These are phyloP conservation scores for Astyanax mexicanus DNA, from an alignment of 2,797 vertebrate genomes.

Conservation along the genomic window DNA sequence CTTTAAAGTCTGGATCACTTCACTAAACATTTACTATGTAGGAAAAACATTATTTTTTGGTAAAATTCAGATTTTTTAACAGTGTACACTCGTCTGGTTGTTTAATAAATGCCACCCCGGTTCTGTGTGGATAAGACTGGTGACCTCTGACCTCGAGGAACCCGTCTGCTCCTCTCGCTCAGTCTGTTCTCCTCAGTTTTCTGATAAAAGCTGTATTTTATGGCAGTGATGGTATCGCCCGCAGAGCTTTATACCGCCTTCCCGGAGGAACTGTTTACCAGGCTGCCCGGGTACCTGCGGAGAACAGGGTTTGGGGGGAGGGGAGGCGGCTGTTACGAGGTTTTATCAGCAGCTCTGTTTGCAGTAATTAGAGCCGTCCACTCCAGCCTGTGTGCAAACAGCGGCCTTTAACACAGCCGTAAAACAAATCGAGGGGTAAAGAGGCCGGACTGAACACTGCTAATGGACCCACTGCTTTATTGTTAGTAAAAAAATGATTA, in stretches of 20 bases:
- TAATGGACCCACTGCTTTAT: slow-evolving; percentile 22
- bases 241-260: background rate
- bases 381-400: slow-evolving; percentile 26
- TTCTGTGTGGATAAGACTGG: too few species aligned
- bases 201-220: too few species aligned
- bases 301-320: background rate
- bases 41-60: too few species aligned
- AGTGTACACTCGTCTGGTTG: too few species aligned
- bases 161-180: background rate
- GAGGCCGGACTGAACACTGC: slow-evolving; percentile 13
- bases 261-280: background rate
- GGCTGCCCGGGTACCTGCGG: background rate
- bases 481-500: too few species aligned
- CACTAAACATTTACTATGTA: too few species aligned
- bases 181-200: too few species aligned
- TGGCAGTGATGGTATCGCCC: background rate
- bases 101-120: too few species aligned
- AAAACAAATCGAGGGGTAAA: slow-evolving; percentile 10
- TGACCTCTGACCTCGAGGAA: background rate
- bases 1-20: too few species aligned
- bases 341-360: slow-evolving; percentile 41
- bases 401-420: slow-evolving; percentile 9
- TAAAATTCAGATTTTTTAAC: too few species aligned
- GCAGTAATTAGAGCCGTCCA: slow-evolving; percentile 37
- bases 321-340: background rate